Conservation (phyloP, 2,888 invertebrate genomes). For the Acrobasis repandana region DNA sequence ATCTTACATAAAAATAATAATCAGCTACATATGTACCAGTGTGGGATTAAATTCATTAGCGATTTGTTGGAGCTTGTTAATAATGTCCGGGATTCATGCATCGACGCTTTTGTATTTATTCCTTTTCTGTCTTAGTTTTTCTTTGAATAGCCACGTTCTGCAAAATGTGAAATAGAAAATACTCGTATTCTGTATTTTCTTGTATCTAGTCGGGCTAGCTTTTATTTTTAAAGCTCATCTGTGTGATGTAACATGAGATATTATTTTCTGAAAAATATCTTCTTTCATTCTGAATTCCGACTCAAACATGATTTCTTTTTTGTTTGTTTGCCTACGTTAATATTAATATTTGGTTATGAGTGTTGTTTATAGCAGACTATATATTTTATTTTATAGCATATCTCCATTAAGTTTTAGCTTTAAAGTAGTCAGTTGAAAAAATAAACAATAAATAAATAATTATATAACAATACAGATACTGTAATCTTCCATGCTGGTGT, state of each 20-base stretch:
- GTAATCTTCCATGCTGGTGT: no score
- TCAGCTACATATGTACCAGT: not conserved
- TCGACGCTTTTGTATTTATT: conserved; percentile 31
- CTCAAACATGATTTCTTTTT: not conserved
- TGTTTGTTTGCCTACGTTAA: not conserved
- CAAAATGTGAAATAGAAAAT: conserved; percentile 19
- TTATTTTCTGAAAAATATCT: conserved; percentile 7
- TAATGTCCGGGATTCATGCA: conserved; percentile 45
- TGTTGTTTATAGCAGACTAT: no score
- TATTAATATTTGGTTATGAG: not conserved
- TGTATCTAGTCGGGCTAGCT: not conserved
- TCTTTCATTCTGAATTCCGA: conserved; percentile 11
- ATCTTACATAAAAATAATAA: no score
- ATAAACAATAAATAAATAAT: no score
- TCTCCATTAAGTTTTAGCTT: no score
- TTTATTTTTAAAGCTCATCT: conserved; percentile 6
- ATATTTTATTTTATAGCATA: no score
- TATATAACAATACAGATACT: no score
- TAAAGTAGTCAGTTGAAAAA: no score
- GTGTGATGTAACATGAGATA: conserved; percentile 17
- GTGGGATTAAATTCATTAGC: conserved; percentile 17
- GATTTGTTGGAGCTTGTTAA: conserved; percentile 33
- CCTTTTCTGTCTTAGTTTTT: conserved; percentile 6
- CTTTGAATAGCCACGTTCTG: conserved; percentile 15
- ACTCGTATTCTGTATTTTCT: conserved; percentile 10